These are phyloP conservation scores for Poeciliopsis paucimaculata DNA, from an alignment of 2,797 vertebrate genomes.

Conservation along the genomic window DNA sequence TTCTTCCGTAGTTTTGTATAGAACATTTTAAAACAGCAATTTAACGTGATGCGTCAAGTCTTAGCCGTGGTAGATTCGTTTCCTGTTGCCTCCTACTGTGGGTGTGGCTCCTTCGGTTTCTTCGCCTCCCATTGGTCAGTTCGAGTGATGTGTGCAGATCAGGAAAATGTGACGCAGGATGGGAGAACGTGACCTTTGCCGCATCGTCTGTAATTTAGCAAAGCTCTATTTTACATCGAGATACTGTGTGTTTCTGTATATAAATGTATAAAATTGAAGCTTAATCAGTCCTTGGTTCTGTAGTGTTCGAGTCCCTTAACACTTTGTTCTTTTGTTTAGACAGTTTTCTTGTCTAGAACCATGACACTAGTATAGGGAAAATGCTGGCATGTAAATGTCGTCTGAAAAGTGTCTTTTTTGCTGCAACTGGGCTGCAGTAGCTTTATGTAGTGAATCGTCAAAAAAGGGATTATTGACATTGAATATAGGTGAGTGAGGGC, in stretches of 20 bases:
- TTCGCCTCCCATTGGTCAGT: conserved; percentile 61
- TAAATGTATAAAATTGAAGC: too few relatives aligned
- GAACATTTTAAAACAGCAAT: neutral
- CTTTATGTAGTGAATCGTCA: conserved; percentile 36
- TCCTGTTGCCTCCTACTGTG: conserved; percentile 68
- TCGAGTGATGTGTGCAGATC: conserved; percentile 14
- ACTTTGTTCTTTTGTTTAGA: neutral
- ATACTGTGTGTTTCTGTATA: neutral
- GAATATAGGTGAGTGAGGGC: conserved; percentile 6
- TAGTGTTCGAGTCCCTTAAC: neutral
- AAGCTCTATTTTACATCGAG: neutral
- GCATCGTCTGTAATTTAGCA: conserved; percentile 54
- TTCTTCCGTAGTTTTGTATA: accelerated
- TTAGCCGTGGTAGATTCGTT: conserved; percentile 35
- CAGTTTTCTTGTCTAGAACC: neutral
- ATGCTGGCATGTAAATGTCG: accelerated
- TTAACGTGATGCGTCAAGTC: conserved; percentile 15
- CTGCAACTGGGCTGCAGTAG: conserved; percentile 30
- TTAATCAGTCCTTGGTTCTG: accelerated
- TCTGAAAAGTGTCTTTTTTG: neutral
- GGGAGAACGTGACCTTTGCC: conserved; percentile 73
- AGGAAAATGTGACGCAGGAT: conserved; percentile 83
- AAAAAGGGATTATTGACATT: conserved; percentile 24
- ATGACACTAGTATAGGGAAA: accelerated
- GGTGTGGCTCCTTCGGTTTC: conserved; percentile 54